phyloP scores from a whole-genome alignment of 2,113 vertebrate genomes.

The Porphyrio hochstetteri region DNA sequence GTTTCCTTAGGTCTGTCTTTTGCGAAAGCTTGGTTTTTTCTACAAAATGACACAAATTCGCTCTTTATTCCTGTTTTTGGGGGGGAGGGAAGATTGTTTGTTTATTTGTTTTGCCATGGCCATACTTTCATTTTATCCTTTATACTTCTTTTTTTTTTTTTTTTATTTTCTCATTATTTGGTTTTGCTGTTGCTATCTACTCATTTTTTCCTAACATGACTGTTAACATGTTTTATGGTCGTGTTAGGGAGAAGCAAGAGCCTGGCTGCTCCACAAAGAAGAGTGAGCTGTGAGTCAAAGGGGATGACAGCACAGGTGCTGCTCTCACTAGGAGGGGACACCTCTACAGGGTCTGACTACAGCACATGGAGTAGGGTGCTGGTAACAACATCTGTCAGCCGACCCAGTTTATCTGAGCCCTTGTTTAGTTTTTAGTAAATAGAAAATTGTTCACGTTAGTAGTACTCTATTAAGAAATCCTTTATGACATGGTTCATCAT shows the following conservation, averaged over 20 bases:
- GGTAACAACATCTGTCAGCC: background rate
- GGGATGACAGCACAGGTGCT: background rate
- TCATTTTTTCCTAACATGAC: background rate
- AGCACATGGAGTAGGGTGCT: background rate
- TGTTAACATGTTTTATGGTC: background rate
- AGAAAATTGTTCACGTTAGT: background rate
- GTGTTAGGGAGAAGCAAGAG: background rate
- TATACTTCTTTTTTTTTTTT: background rate
- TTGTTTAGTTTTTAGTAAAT: background rate
- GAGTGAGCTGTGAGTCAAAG: background rate
- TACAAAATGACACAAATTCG: background rate
- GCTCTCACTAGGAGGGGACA: background rate
- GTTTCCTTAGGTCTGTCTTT: background rate
- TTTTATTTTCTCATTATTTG: background rate
- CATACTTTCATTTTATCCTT: background rate
- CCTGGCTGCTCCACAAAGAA: background rate
- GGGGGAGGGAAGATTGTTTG: accelerated
- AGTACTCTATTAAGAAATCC: background rate
- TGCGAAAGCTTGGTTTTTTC: background rate
- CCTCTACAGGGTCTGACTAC: background rate
- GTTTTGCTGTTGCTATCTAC: background rate
- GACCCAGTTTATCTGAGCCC: background rate
- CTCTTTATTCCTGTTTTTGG: background rate
- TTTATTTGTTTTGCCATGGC: background rate
- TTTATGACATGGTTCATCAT: background rate